Evolutionary conservation across 2,888 invertebrate species (phyloP).

Genomic region (Acanthosoma haemorrhoidale): DNA sequence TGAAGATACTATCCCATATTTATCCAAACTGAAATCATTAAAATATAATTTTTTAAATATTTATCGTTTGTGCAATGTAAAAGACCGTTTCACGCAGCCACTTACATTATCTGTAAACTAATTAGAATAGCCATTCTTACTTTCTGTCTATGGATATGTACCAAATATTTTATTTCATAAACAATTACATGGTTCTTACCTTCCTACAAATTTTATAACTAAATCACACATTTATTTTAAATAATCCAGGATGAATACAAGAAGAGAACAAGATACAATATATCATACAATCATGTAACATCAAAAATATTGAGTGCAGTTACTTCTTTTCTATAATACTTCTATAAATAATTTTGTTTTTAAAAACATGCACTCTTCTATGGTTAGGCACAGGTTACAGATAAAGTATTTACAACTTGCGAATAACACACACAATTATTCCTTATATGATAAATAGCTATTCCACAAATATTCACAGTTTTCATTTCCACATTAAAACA

Average conservation of each 20-base stretch:
- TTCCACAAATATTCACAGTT: slow-evolving; percentile 7
- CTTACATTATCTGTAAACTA: too few relatives aligned
- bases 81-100: too few relatives aligned
- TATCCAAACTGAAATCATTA: too few relatives aligned
- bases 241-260: not conserved
- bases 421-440: slow-evolving; percentile 13
- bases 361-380: slow-evolving; percentile 16
- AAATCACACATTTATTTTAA: not conserved
- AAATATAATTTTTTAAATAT: too few relatives aligned
- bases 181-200: too few relatives aligned
- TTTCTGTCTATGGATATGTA: too few relatives aligned
- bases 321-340: not conserved
- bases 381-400: slow-evolving; percentile 26
- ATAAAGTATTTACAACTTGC: slow-evolving; percentile 14
- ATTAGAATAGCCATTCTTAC: too few relatives aligned
- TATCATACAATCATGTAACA: slow-evolving; percentile 2
- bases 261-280: not conserved
- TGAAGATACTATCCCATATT: too few relatives aligned
- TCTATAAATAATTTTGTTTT: not conserved
- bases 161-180: too few relatives aligned
- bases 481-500: slow-evolving; percentile 8
- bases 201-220: not conserved
- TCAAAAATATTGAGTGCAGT: slow-evolving; percentile 26
- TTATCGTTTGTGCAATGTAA: too few relatives aligned
- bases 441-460: not conserved